phyloP scores from a whole-genome alignment of 2,113 vertebrate genomes.

The Cololabis saira region DNA sequence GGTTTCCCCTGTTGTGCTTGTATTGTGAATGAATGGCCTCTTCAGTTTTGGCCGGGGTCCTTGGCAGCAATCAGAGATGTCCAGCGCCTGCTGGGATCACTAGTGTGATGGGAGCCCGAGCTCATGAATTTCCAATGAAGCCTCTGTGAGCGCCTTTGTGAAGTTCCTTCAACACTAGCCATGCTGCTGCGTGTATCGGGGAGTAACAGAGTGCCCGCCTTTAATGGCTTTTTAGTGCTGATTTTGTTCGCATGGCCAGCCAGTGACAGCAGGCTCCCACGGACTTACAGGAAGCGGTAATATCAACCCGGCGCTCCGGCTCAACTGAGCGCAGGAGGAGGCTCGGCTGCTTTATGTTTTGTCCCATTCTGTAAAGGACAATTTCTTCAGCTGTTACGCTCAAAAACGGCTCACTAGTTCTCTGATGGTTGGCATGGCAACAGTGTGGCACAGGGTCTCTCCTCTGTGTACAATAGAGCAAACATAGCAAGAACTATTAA shows the following conservation, averaged over 20 bases:
- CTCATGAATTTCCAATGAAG: constrained; percentile 62
- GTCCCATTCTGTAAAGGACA: constrained; percentile 50
- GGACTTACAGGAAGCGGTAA: constrained; percentile 63
- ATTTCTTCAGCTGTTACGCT: constrained; percentile 59
- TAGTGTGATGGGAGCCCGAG: constrained; percentile 44
- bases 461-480: constrained; percentile 1
- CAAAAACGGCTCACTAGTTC: constrained; percentile 29
- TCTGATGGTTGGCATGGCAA: constrained; percentile 64
- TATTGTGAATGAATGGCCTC: constrained; percentile 53
- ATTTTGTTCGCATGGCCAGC: constrained; percentile 64
- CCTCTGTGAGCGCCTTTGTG: constrained; percentile 46
- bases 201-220: constrained; percentile 42
- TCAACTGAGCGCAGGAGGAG: constrained; percentile 56
- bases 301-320: constrained; percentile 49
- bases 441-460: constrained; percentile 32
- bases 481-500: constrained; percentile 34
- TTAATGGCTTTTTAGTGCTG: constrained; percentile 52
- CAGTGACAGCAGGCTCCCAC: constrained; percentile 54
- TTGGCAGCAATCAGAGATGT: constrained; percentile 57
- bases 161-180: constrained; percentile 45
- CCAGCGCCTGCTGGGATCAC: constrained; percentile 61
- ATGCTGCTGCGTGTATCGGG: constrained; percentile 14
- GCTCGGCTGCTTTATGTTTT: constrained; percentile 51
- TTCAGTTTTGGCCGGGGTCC: constrained; percentile 42
- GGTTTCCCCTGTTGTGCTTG: constrained; percentile 22